phyloP scores from a whole-genome alignment of 2,797 vertebrate species.

The Hirundo rustica region DNA sequence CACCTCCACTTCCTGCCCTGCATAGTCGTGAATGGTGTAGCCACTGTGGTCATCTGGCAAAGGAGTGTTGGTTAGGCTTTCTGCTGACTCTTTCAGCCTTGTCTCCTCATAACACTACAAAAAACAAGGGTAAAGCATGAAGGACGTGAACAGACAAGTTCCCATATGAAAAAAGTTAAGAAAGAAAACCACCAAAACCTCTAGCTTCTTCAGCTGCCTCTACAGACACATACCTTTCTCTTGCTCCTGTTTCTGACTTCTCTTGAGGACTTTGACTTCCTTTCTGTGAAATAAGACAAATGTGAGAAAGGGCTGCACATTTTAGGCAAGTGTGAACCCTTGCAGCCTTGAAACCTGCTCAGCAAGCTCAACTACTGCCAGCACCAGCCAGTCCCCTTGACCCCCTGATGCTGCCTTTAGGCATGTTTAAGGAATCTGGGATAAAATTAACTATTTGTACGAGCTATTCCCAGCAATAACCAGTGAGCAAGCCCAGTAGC shows the following conservation, averaged over 20 bases:
- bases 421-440: not conserved
- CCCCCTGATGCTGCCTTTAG: not conserved
- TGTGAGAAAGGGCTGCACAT: not conserved
- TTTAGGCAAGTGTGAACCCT: not conserved
- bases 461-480: not conserved
- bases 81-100: constrained; percentile 72
- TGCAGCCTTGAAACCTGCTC: not conserved
- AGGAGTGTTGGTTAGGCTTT: constrained; percentile 75
- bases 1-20: constrained; percentile 82
- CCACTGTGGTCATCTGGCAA: constrained; percentile 74
- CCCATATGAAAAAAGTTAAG: not conserved
- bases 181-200: constrained; percentile 48
- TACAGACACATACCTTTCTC: constrained; percentile 78
- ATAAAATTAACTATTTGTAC: not conserved
- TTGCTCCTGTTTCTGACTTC: constrained; percentile 74
- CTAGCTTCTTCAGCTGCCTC: not conserved
- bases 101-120: constrained; percentile 55
- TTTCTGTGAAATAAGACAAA: constrained; percentile 72
- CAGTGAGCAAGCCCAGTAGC: not conserved
- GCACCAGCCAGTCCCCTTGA: not conserved
- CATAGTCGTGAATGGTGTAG: constrained; percentile 62
- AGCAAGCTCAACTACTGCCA: not conserved
- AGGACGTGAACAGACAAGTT: not conserved
- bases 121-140: constrained; percentile 1
- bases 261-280: constrained; percentile 77